Evolutionary conservation across 2,888 invertebrate genomes (phyloP).

Genomic region (Drosophila pegasa): DNA sequence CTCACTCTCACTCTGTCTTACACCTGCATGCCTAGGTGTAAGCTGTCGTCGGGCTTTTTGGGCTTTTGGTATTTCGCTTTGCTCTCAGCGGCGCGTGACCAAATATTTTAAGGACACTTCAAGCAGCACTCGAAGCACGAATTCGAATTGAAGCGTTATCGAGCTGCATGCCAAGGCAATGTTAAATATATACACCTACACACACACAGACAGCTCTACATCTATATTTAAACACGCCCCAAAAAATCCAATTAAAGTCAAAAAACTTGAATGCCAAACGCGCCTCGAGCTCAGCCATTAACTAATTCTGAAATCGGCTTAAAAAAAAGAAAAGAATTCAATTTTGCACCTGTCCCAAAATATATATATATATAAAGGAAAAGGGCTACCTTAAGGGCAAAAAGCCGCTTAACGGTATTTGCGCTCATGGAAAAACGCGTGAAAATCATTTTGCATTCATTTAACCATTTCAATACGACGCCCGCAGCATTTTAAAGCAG

Average conservation of each 20-base stretch:
- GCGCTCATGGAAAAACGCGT: slow-evolving; percentile 7
- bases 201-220: background rate
- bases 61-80: slow-evolving; percentile 48
- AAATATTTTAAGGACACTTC: slow-evolving; percentile 73
- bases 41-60: slow-evolving; percentile 24
- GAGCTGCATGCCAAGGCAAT: slow-evolving; percentile 53
- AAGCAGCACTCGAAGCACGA: slow-evolving; percentile 47
- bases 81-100: slow-evolving; percentile 65
- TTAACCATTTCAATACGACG: slow-evolving; percentile 21
- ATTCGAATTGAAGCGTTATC: slow-evolving; percentile 56
- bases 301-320: slow-evolving; percentile 76
- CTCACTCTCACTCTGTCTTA: background rate
- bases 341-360: slow-evolving; percentile 58
- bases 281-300: slow-evolving; percentile 64
- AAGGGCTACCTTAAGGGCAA: slow-evolving; percentile 47
- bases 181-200: background rate
- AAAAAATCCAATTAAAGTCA: slow-evolving; percentile 72
- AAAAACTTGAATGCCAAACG: slow-evolving; percentile 28
- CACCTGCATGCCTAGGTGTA: slow-evolving; percentile 50
- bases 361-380: background rate
- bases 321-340: slow-evolving; percentile 59
- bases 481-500: slow-evolving; percentile 10
- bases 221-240: background rate
- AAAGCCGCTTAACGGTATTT: slow-evolving; percentile 49
- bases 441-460: slow-evolving; percentile 18